phyloP scores from a whole-genome alignment of 2,797 vertebrate genomes.

The Toxotes lorentzi region DNA sequence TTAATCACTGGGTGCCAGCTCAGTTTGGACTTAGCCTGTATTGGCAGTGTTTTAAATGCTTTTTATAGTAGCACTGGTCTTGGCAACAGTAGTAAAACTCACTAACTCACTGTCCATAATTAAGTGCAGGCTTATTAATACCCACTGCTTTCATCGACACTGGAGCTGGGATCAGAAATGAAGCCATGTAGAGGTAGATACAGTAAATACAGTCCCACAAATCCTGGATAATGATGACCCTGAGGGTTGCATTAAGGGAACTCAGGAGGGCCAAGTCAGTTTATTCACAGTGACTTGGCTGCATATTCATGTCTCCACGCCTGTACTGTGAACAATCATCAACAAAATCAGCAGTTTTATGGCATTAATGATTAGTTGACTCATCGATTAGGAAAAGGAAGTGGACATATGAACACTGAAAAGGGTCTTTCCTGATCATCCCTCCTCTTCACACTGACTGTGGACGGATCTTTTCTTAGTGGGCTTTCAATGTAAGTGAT shows the following conservation, averaged over 20 bases:
- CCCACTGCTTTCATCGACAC: background rate
- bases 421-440: background rate
- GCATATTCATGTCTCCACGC: too few species aligned
- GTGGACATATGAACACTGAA: background rate
- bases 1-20: slow-evolving; percentile 31
- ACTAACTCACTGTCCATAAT: slow-evolving; percentile 4
- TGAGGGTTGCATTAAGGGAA: background rate
- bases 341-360: too few species aligned
- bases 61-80: slow-evolving; percentile 26
- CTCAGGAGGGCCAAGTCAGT: background rate
- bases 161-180: background rate
- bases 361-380: too few species aligned
- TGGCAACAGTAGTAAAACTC: slow-evolving; percentile 12
- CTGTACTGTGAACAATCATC: too few species aligned
- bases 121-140: slow-evolving; percentile 13
- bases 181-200: background rate
- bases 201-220: background rate
- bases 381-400: too few species aligned
- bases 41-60: slow-evolving; percentile 13
- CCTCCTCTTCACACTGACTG: background rate
- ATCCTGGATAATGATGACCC: background rate
- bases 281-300: too few species aligned
- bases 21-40: slow-evolving; percentile 37
- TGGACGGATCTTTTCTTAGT: background rate
- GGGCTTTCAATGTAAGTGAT: background rate